Percentiles rank a stretch among this genome's conserved stretches.
These are phyloP conservation scores for Papilio dardanus DNA, from an alignment of 1,140 invertebrate species.

Conservation along the genomic window DNA sequence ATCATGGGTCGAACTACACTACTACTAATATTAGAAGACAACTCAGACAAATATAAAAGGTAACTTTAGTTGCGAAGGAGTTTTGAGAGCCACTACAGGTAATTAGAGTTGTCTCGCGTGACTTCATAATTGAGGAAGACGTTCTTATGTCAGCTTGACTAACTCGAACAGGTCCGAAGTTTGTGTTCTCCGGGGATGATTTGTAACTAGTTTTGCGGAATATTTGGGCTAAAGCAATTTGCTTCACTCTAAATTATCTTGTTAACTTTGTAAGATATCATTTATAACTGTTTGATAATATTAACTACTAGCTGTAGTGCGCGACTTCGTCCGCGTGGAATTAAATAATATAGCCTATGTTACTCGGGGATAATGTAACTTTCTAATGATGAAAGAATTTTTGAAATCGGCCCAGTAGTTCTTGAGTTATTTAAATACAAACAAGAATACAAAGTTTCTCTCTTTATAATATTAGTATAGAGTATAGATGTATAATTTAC, in stretches of 20 bases:
- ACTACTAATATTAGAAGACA: slow-evolving; percentile 71
- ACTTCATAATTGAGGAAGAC: slow-evolving; percentile 69
- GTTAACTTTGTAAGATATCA: slow-evolving; percentile 5
- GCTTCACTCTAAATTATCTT: slow-evolving; percentile 20
- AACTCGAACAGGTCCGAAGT: slow-evolving; percentile 29
- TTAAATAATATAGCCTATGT: too few relatives aligned
- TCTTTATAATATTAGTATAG: too few relatives aligned
- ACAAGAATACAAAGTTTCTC: too few relatives aligned
- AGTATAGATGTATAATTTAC: too few relatives aligned
- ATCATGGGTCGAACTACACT: too few relatives aligned
- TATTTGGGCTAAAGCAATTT: slow-evolving; percentile 32
- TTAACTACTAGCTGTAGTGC: too few relatives aligned
- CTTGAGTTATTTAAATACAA: too few relatives aligned
- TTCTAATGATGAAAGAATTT: too few relatives aligned
- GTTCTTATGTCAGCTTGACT: slow-evolving; percentile 49
- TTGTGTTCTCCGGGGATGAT: slow-evolving; percentile 35
- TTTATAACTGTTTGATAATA: background rate
- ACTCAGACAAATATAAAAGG: slow-evolving; percentile 50
- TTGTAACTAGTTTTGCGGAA: slow-evolving; percentile 34
- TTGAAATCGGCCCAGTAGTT: too few relatives aligned
- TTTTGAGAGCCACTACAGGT: slow-evolving; percentile 74
- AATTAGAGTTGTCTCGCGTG: slow-evolving; percentile 69
- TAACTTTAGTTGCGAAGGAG: slow-evolving; percentile 72
- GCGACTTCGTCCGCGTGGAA: too few relatives aligned
- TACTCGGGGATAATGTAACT: too few relatives aligned